These are phyloP conservation scores for Crocidura indochinensis DNA, from an alignment of 2,797 vertebrate genomes.

Conservation along the genomic window DNA sequence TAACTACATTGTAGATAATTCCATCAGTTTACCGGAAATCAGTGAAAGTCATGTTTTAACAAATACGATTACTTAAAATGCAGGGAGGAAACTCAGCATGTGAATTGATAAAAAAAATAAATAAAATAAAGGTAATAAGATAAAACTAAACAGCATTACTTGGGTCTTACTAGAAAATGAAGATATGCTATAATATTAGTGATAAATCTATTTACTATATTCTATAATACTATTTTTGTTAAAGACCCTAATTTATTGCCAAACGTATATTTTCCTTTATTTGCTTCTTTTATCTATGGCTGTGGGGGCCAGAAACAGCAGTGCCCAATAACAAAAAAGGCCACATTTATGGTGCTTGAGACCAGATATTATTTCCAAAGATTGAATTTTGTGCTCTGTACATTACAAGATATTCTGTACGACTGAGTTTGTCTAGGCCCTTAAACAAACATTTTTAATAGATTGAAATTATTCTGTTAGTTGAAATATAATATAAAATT, in stretches of 20 bases:
- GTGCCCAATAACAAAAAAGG: background rate
- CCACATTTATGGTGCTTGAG: background rate
- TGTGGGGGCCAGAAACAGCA: no score
- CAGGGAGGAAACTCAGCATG: background rate
- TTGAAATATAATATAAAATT: background rate
- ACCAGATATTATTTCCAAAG: no score
- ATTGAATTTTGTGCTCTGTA: no score
- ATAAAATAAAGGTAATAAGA: conserved; percentile 29
- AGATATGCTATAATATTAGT: conserved; percentile 6
- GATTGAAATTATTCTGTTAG: background rate
- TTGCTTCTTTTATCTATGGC: no score
- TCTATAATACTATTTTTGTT: conserved; percentile 10
- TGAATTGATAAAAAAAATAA: conserved; percentile 43
- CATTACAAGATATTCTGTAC: no score
- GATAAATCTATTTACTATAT: background rate
- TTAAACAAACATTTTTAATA: no score
- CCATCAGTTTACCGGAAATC: background rate
- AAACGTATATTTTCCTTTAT: background rate
- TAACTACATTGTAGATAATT: background rate
- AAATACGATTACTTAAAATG: background rate
- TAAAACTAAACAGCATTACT: background rate
- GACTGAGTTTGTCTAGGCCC: no score
- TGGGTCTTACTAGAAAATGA: conserved; percentile 53
- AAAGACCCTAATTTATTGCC: background rate
- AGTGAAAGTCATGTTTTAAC: conserved; percentile 24